Percentiles rank a stretch among this genome's conserved stretches.
Conservation (phyloP, 2,113 vertebrate genomes). For the Eublepharis macularius region DNA sequence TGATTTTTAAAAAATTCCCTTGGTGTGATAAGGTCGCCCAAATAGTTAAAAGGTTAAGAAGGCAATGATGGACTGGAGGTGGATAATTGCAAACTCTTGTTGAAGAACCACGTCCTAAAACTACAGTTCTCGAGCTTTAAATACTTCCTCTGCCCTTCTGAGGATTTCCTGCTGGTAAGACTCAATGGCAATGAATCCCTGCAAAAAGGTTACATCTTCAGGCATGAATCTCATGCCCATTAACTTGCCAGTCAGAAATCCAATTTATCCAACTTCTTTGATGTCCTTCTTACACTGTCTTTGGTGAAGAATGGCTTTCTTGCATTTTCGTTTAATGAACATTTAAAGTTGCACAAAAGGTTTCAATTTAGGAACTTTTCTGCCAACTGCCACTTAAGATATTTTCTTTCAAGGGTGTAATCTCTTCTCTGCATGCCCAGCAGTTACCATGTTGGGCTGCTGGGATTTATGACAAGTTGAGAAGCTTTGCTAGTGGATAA, state of each 20-base stretch:
- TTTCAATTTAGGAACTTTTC: constrained; percentile 12
- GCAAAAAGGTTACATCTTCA: not conserved
- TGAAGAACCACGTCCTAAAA: not conserved
- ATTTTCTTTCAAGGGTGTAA: not conserved
- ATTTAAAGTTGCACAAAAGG: not conserved
- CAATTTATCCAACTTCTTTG: not conserved
- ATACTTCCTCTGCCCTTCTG: not conserved
- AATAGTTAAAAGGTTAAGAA: not conserved
- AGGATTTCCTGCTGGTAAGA: constrained; percentile 21
- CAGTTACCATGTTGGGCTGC: not conserved
- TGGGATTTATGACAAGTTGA: constrained; percentile 29
- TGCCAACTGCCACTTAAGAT: not conserved
- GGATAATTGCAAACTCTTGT: constrained; percentile 6
- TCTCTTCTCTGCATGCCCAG: not conserved
- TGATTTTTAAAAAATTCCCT: too few relatives aligned
- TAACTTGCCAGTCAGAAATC: constrained; percentile 1
- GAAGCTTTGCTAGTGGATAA: constrained; percentile 2
- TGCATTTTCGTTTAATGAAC: not conserved
- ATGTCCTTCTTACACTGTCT: not conserved
- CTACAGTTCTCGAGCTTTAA: not conserved
- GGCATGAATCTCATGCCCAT: not conserved
- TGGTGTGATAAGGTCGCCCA: not conserved
- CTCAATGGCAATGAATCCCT: constrained; percentile 12
- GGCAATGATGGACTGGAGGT: not conserved
- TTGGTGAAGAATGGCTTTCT: not conserved